Base-by-base conservation (phyloP, 2,113 vertebrate genomes). In the Rhinopomastus cyanomelas region DNA sequence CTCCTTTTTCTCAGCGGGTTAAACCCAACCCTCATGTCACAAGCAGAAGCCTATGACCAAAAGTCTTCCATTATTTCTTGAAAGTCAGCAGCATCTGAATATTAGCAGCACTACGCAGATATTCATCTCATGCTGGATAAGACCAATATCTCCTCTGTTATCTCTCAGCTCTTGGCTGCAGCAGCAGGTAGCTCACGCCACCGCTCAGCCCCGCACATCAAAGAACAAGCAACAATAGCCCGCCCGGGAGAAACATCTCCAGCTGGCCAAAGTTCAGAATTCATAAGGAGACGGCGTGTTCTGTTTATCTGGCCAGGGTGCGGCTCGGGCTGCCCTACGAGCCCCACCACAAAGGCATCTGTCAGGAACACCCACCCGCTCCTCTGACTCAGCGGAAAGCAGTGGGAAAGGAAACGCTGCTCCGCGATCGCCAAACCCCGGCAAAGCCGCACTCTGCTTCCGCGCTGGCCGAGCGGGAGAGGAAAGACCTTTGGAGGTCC, bases 351-450 rank as follows among this genome's bases (percentile, higher is more conserved):
- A 15, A 61, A 62, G 81, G 75, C 94, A 32, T 65, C 87, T 37
- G 85, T 57, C 81, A 88, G 91, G 80, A 93, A 36, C 83, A 65
- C 13, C 59, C 37, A 49, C 5, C 17, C 21, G 23, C 74, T 30
- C 55, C 89, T 69, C 95, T 93, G 93, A 97, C 96, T 97, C 97
- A 97, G 97, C 96, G 72, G 87, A 85, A 89, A 83, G 78, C 34
- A 16, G 42, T 94, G 97, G 92, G 97, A 97, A 97, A 97, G 97
- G 97, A 98, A 98, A 91, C 68, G 5, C 3, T 6, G 23, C 68
- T 87, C 92, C 51, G 44, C 8, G 18, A 61, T 81, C 96, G 93
- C 95, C 64, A 61, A 88, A 49, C 92, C 77, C 89, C 80, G 52
- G 94, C 95, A 87, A 72, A 92, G 91, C 87, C 87, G 49, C 69